phyloP scores from a whole-genome alignment of 2,797 vertebrate species.

The Sternotherus odoratus region DNA sequence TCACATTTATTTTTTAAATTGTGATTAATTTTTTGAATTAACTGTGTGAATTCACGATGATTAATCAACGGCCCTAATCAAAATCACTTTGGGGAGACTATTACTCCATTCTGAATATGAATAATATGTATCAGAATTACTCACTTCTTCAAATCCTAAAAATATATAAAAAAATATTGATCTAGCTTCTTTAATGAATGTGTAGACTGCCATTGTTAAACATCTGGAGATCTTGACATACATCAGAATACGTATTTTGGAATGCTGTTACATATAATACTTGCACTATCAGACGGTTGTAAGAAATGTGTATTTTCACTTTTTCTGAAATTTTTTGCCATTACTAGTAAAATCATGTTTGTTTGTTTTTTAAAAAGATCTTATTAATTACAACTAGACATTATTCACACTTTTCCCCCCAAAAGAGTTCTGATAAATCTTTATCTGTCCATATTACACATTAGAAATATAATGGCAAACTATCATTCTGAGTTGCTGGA shows the following conservation, averaged over 20 bases:
- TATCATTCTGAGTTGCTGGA: background rate
- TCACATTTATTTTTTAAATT: no score
- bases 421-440: background rate
- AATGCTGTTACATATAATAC: background rate
- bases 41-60: no score
- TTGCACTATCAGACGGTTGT: background rate
- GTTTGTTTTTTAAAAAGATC: rapidly evolving
- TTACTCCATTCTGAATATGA: no score
- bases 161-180: background rate
- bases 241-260: no score
- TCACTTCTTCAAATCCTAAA: background rate
- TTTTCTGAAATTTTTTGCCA: background rate
- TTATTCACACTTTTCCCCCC: background rate
- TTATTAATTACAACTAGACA: background rate
- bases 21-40: no score
- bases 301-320: background rate
- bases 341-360: background rate
- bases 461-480: background rate
- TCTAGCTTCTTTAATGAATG: background rate
- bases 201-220: background rate
- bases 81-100: background rate
- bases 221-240: background rate
- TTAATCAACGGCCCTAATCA: no score
- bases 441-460: background rate
- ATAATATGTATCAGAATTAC: background rate